Evolutionary conservation across 2,113 vertebrate species (phyloP).

Genomic region (Zosterops borbonicus): DNA sequence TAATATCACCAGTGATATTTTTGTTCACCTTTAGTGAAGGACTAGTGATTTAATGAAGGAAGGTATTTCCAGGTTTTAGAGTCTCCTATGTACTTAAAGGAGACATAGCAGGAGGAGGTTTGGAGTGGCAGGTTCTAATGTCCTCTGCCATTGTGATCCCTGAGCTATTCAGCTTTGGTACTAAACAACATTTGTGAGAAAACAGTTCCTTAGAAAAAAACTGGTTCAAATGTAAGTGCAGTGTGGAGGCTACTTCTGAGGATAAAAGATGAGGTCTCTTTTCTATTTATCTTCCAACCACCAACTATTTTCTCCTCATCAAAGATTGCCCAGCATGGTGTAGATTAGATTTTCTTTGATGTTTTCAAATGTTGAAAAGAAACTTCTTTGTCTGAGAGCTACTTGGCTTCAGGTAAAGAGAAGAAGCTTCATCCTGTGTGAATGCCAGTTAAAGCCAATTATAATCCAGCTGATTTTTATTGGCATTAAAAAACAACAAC

Average conservation of each 20-base stretch:
- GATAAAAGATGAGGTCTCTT: background rate
- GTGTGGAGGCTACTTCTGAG: background rate
- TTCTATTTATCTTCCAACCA: background rate
- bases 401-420: background rate
- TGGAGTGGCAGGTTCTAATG: background rate
- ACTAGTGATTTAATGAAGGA: background rate
- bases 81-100: background rate
- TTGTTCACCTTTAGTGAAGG: background rate
- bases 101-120: rapidly evolving
- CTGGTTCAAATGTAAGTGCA: background rate
- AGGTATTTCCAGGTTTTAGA: background rate
- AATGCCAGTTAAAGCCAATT: background rate
- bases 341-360: background rate
- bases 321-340: background rate
- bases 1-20: background rate
- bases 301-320: background rate
- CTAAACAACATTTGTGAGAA: background rate
- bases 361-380: background rate
- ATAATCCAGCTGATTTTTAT: background rate
- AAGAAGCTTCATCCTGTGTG: background rate
- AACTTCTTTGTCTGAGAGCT: background rate
- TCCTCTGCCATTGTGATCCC: background rate
- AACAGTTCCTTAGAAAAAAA: background rate
- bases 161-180: background rate
- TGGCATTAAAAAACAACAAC: background rate